A percentile compares a stretch with the other conserved stretches of the same genome.
These are phyloP conservation scores for Saturnia pavonia DNA, from an alignment of 2,888 invertebrate genomes.

Conservation along the genomic window DNA sequence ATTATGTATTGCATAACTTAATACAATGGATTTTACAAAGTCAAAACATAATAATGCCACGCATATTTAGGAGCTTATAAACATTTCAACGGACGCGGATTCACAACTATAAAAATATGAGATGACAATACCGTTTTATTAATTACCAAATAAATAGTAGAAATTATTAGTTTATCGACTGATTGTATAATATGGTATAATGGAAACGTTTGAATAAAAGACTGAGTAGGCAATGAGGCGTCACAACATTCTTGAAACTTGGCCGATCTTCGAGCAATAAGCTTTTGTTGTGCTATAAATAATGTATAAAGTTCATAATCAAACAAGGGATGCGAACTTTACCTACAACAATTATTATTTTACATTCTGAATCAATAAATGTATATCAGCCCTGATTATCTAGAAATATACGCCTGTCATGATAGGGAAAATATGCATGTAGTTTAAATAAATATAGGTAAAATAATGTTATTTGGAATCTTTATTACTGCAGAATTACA, in stretches of 20 bases:
- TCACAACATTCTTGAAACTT: slow-evolving; percentile 40
- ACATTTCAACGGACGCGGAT: too few species aligned
- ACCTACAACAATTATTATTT: background rate
- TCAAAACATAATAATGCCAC: too few species aligned
- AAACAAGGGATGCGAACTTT: slow-evolving; percentile 13
- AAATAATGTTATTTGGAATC: too few species aligned
- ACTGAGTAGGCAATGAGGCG: slow-evolving; percentile 42
- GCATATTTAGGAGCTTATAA: too few species aligned
- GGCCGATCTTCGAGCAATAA: slow-evolving; percentile 37
- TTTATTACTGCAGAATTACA: too few species aligned
- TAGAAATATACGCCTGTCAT: too few species aligned
- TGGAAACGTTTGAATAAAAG: slow-evolving; percentile 41
- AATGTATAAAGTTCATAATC: slow-evolving; percentile 37
- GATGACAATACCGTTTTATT: background rate
- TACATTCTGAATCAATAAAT: background rate
- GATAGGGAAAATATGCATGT: too few species aligned
- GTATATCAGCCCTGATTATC: too few species aligned
- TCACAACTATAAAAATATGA: background rate
- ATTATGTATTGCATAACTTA: too few species aligned
- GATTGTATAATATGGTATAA: slow-evolving; percentile 25
- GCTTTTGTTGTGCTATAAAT: slow-evolving; percentile 42
- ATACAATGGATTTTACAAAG: too few species aligned
- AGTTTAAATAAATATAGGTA: too few species aligned
- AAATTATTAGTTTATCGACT: background rate
- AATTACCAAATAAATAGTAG: background rate